Percentiles rank a stretch among this genome's conserved stretches.
Evolutionary conservation across 2,888 invertebrate species (phyloP).

Genomic region (Ctenicera cuprea): DNA sequence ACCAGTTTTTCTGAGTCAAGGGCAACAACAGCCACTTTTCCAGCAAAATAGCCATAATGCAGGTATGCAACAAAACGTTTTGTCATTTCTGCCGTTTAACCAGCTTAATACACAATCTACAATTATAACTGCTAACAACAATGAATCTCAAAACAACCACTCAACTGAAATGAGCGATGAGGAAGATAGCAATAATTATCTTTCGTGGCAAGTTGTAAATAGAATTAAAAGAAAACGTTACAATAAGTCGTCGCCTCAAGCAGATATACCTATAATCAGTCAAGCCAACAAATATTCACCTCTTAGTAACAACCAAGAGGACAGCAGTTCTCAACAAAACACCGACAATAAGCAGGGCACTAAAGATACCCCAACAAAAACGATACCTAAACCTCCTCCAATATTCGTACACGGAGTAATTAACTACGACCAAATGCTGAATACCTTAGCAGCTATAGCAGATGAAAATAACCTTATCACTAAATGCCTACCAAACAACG

Average conservation of each 20-base stretch:
- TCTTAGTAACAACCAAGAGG: background rate
- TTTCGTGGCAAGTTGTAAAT: background rate
- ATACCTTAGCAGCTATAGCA: background rate
- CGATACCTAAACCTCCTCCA: background rate
- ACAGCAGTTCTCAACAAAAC: no score
- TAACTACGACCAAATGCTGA: background rate
- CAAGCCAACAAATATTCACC: background rate
- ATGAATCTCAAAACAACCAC: background rate
- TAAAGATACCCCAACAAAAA: background rate
- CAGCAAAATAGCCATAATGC: background rate
- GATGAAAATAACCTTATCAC: background rate
- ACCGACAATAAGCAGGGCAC: no score
- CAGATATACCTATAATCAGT: background rate
- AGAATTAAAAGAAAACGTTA: background rate
- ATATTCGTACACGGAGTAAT: background rate
- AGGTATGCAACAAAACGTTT: background rate
- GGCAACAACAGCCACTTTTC: no score
- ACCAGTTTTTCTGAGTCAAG: no score
- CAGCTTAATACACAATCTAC: no score
- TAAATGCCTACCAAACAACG: background rate
- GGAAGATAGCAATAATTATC: background rate
- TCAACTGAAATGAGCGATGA: background rate
- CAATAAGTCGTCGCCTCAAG: background rate
- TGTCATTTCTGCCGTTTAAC: background rate
- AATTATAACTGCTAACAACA: background rate